Conservation (phyloP, 2,888 invertebrate genomes). For the Punctoribates punctum region DNA sequence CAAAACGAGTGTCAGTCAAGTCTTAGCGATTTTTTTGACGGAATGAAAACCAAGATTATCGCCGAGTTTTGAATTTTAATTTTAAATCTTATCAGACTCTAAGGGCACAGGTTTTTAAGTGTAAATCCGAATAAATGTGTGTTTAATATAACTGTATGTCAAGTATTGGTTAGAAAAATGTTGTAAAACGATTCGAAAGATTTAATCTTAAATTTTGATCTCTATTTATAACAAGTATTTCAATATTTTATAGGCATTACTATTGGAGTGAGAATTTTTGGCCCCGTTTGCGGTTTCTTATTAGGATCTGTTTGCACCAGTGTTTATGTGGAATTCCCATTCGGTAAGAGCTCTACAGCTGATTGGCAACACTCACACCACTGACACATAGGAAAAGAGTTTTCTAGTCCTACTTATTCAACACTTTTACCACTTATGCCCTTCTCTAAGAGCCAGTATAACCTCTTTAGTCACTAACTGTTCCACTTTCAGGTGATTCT, state of each 20-base stretch:
- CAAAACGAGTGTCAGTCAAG: too few relatives aligned
- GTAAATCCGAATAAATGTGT: too few relatives aligned
- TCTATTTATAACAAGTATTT: neutral
- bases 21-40: too few relatives aligned
- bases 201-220: neutral
- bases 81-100: neutral
- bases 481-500: constrained; percentile 25
- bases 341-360: constrained; percentile 26
- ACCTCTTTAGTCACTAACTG: constrained; percentile 30
- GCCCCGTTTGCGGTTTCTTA: constrained; percentile 84
- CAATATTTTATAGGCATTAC: constrained; percentile 67
- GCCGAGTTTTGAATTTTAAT: neutral
- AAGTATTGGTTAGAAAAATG: neutral
- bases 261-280: constrained; percentile 82
- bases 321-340: constrained; percentile 71
- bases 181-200: neutral
- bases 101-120: neutral
- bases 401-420: neutral
- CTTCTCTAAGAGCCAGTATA: neutral
- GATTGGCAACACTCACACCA: neutral
- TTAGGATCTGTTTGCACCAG: constrained; percentile 83
- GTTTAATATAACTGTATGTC: too few relatives aligned
- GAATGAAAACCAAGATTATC: neutral
- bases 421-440: constrained; percentile 23
- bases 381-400: too few relatives aligned